phyloP scores from a whole-genome alignment of 2,888 invertebrate species.

The Neoitamus cyanurus region DNA sequence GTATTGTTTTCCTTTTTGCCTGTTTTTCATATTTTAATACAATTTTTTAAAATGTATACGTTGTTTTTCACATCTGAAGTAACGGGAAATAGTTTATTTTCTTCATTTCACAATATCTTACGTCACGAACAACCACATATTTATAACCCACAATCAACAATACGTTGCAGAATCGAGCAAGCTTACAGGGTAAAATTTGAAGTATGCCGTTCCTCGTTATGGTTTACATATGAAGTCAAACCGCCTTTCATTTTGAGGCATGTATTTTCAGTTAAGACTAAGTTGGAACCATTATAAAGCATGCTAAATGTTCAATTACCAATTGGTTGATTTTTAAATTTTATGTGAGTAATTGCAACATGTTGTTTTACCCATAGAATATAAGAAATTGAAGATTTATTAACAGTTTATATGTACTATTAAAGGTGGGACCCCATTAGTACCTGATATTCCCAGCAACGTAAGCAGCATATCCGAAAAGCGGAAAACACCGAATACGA shows the following conservation, averaged over 20 bases:
- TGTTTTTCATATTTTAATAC: too few relatives aligned
- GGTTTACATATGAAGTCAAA: slow-evolving; percentile 20
- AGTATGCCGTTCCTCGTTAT: slow-evolving; percentile 19
- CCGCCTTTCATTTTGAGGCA: slow-evolving; percentile 39
- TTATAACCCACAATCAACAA: not conserved
- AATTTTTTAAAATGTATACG: too few relatives aligned
- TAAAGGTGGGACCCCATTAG: slow-evolving; percentile 69
- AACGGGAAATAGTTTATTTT: too few relatives aligned
- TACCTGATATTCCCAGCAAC: slow-evolving; percentile 60
- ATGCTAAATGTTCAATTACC: slow-evolving; percentile 29
- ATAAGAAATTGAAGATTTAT: slow-evolving; percentile 6
- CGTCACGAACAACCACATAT: not conserved
- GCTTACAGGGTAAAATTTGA: not conserved
- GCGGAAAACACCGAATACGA: slow-evolving; percentile 39
- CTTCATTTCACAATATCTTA: not conserved
- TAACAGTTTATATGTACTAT: slow-evolving; percentile 46
- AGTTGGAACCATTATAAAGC: slow-evolving; percentile 16
- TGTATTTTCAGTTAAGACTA: slow-evolving; percentile 19
- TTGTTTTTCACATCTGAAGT: too few relatives aligned
- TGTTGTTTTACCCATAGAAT: not conserved
- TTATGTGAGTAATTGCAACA: slow-evolving; percentile 18
- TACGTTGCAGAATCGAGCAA: slow-evolving; percentile 6
- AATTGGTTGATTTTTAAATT: slow-evolving; percentile 13
- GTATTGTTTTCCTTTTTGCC: too few relatives aligned
- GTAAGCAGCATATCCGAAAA: slow-evolving; percentile 46